These are phyloP conservation scores for Pristionchus pacificus DNA, from an alignment of 1,140 invertebrate species.

Conservation along the genomic window DNA sequence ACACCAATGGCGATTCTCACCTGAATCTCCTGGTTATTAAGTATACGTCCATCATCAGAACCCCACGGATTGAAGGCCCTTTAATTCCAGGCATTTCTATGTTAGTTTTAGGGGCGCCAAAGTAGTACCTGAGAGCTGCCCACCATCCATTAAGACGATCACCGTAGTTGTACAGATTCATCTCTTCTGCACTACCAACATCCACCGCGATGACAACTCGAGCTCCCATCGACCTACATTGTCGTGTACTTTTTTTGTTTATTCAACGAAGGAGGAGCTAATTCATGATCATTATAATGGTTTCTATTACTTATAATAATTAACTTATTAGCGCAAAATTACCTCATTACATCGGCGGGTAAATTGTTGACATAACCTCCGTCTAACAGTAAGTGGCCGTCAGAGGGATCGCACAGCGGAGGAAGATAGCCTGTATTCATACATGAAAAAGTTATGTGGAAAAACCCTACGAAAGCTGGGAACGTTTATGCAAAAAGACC, in stretches of 20 bases:
- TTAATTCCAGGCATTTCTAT: too few species aligned
- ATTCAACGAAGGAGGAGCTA: too few species aligned
- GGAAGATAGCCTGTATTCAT: conserved; percentile 78
- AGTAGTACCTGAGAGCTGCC: conserved; percentile 69
- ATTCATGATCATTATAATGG: too few species aligned
- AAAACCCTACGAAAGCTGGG: too few species aligned
- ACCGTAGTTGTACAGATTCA: conserved; percentile 93
- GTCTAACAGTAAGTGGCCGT: conserved; percentile 95
- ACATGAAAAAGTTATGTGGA: too few species aligned
- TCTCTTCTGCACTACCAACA: conserved; percentile 94
- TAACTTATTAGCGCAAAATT: too few species aligned
- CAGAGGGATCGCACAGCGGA: conserved; percentile 91
- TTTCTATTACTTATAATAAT: too few species aligned
- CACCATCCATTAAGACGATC: conserved; percentile 96
- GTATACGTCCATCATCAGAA: conserved; percentile 59
- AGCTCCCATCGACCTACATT: conserved; percentile 67
- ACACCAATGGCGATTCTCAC: conserved; percentile 9
- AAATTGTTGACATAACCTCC: conserved; percentile 99
- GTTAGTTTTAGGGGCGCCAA: too few species aligned
- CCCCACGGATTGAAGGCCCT: conserved; percentile 71
- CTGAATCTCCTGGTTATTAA: conserved; percentile 53
- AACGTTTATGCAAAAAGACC: too few species aligned
- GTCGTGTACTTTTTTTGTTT: too few species aligned
- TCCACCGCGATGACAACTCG: conserved; percentile 93
- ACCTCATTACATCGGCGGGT: conserved; percentile 72